Base-by-base conservation (phyloP, 2,113 vertebrate genomes). In the Antechinus stuartii region DNA sequence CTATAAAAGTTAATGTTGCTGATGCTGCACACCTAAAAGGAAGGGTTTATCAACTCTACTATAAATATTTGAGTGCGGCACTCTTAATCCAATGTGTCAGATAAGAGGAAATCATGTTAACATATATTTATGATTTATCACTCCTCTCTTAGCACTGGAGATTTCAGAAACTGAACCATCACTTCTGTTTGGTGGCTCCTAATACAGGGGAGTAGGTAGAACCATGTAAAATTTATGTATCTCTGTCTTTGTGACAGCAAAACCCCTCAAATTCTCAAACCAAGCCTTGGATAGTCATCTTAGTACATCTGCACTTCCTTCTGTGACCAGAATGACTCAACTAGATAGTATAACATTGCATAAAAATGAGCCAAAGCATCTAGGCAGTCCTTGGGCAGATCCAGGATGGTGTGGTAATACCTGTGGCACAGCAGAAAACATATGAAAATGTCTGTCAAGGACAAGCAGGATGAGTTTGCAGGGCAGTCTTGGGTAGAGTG, bases 31-130 rank as follows among this genome's bases (percentile, higher is more conserved):
- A 97, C 61, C 93, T 97, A 97, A 98, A 97, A 98, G 93, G 93
- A 98, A 97, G 90, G 90, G 91, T 97, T 98, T 98, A 97, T 98
- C 98, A 98, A 97, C 96, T 98, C 98, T 97, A 89, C 96, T 97
- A 0, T 97, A 98, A 98, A 96, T 97, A 96, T 98, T 98, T 98
- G 96, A 98, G 96, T 49, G 96, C 94, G 53, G 97, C 46, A 96
- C 54, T 97, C 96, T 98, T 97, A 98, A 98, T 98, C 98, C 96
- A 98, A 89, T 95, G 94, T 97, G 89, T 97, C 97, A 98, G 94
- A 97, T 98, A 97, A 97, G 90, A 98, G 95, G 98, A 98, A 98
- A 97, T 98, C 93, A 96, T 93, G 92, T 98, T 98, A 96, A 91
- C 95, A 96, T 98, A 54, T 94, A 97, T 97, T 98, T 97, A 96